These are phyloP conservation scores for Arnoldichthys spilopterus DNA, from an alignment of 2,797 vertebrate genomes.

Conservation along the genomic window DNA sequence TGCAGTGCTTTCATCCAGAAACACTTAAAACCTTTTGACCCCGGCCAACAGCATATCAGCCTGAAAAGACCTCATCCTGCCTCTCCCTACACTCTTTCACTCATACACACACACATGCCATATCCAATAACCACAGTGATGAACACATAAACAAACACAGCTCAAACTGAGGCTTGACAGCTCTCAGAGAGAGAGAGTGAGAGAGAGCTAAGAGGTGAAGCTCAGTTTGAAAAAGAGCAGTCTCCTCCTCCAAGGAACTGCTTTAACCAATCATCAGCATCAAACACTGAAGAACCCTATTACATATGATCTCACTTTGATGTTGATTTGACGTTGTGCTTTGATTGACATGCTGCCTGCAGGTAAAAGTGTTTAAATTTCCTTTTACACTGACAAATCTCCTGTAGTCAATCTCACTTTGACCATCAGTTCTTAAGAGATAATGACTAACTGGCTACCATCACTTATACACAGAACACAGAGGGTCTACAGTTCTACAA, in stretches of 20 bases:
- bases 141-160: slow-evolving; percentile 32
- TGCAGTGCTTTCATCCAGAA: slow-evolving; percentile 35
- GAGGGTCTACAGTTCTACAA: not conserved
- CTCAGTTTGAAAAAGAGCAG: slow-evolving; percentile 10
- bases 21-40: slow-evolving; percentile 30
- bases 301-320: slow-evolving; percentile 20
- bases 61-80: slow-evolving; percentile 18
- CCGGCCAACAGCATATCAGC: slow-evolving; percentile 16
- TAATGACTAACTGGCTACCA: not conserved
- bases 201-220: slow-evolving; percentile 6
- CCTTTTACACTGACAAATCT: too few species aligned
- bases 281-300: not conserved
- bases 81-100: not conserved
- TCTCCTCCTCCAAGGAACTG: slow-evolving; percentile 18
- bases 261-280: slow-evolving; percentile 43
- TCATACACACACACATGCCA: slow-evolving; percentile 22
- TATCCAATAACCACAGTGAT: slow-evolving; percentile 37
- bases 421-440: slow-evolving; percentile 9
- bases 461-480: not conserved
- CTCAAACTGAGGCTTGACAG: slow-evolving; percentile 43
- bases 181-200: slow-evolving; percentile 30
- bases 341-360: slow-evolving; percentile 16
- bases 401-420: slow-evolving; percentile 13
- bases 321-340: slow-evolving; percentile 5
- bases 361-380: slow-evolving; percentile 16